These are phyloP conservation scores for Xanthorhoe designata DNA, from an alignment of 2,888 invertebrate genomes.

Conservation along the genomic window DNA sequence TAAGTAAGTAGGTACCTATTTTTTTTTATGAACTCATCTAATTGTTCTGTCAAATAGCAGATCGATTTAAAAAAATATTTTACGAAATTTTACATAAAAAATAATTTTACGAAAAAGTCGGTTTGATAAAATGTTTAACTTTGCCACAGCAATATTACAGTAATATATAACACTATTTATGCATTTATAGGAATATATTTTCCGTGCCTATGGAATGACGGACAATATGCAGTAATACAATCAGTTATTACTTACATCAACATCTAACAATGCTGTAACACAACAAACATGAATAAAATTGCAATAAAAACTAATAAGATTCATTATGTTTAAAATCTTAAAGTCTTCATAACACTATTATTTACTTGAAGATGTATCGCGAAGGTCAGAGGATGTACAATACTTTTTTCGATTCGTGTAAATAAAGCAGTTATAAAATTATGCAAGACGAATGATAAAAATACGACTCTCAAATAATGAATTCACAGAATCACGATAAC, in stretches of 20 bases:
- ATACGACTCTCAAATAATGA: constrained; percentile 10
- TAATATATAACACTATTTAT: too few species aligned
- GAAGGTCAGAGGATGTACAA: constrained; percentile 2
- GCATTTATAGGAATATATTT: background rate
- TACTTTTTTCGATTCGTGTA: background rate
- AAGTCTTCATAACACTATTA: background rate
- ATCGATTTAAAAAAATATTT: too few species aligned
- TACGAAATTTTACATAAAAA: too few species aligned
- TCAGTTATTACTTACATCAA: background rate
- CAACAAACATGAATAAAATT: constrained; percentile 6
- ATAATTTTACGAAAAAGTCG: too few species aligned
- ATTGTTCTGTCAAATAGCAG: too few species aligned
- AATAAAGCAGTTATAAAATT: background rate
- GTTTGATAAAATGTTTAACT: too few species aligned
- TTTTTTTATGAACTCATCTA: too few species aligned
- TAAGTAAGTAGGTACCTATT: too few species aligned
- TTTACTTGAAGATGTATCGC: constrained; percentile 8
- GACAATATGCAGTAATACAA: background rate
- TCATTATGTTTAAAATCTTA: background rate
- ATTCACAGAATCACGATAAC: constrained; percentile 39
- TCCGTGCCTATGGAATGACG: background rate
- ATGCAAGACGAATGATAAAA: constrained; percentile 12
- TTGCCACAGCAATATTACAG: too few species aligned
- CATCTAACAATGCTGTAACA: background rate
- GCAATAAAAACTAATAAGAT: background rate